Conservation (phyloP, 2,113 vertebrate genomes). For the Pachycephala philippinensis region DNA sequence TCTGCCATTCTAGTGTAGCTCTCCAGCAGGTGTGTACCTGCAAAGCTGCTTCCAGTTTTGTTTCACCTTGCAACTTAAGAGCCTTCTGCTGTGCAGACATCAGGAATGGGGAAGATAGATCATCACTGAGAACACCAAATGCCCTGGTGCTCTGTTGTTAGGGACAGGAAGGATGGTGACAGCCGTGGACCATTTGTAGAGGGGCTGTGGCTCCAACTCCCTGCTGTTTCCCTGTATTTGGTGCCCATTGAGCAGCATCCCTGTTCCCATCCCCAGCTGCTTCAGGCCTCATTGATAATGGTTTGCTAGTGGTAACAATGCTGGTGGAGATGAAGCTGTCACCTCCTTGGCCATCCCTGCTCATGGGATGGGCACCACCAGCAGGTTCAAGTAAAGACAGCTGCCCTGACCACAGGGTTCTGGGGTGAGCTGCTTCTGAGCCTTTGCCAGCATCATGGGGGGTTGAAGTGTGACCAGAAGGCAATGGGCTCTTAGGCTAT, state of each 20-base stretch:
- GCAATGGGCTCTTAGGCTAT: neutral
- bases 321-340: neutral
- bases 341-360: neutral
- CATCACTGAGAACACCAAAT: neutral
- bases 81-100: neutral
- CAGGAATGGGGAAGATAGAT: neutral
- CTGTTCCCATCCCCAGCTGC: neutral
- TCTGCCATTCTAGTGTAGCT: neutral
- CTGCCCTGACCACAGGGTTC: neutral
- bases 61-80: neutral
- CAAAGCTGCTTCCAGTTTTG: neutral
- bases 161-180: neutral
- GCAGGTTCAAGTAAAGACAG: neutral
- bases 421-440: neutral
- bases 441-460: neutral
- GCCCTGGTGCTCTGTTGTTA: neutral
- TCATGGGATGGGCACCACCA: neutral
- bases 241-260: neutral
- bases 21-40: fast-evolving
- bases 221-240: neutral
- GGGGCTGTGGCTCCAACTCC: neutral
- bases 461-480: neutral
- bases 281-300: neutral
- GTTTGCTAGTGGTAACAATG: neutral
- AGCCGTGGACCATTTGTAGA: neutral